Percentiles rank a stretch among this genome's conserved stretches.
phyloP scores from a whole-genome alignment of 2,797 vertebrate species.

The Myotis daubentonii region DNA sequence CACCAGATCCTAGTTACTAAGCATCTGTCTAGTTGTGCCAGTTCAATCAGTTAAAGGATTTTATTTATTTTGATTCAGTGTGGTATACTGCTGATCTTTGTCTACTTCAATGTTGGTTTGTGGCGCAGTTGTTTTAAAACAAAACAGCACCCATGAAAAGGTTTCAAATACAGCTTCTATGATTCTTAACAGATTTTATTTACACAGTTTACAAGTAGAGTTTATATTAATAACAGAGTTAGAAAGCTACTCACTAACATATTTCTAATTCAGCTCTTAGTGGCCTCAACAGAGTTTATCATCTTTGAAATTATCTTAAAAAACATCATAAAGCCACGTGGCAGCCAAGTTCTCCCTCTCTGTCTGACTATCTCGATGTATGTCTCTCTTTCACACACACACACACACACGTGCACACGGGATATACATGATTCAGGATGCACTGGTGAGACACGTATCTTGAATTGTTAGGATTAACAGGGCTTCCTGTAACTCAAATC shows the following conservation, averaged over 20 bases:
- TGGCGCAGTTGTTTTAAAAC: conserved; percentile 12
- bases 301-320: conserved; percentile 35
- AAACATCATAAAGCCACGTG: not conserved
- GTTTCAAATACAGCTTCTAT: conserved; percentile 16
- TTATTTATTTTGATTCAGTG: conserved; percentile 2
- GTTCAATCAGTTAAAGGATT: not conserved
- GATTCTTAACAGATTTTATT: conserved; percentile 27
- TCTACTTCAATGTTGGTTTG: not conserved
- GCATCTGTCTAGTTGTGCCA: not conserved
- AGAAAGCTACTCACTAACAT: conserved; percentile 27
- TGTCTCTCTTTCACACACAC: not conserved
- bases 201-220: not conserved
- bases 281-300: not conserved
- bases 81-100: not conserved
- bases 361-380: not conserved
- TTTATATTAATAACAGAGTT: not conserved
- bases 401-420: not conserved
- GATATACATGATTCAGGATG: not conserved
- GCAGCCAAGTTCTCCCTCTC: not conserved
- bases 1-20: not conserved
- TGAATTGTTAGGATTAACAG: not conserved
- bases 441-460: not conserved
- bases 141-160: conserved; percentile 12
- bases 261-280: conserved; percentile 40
- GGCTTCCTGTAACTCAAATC: not conserved